phyloP scores from a whole-genome alignment of 2,113 vertebrate species.

The Callopanchax toddi region DNA sequence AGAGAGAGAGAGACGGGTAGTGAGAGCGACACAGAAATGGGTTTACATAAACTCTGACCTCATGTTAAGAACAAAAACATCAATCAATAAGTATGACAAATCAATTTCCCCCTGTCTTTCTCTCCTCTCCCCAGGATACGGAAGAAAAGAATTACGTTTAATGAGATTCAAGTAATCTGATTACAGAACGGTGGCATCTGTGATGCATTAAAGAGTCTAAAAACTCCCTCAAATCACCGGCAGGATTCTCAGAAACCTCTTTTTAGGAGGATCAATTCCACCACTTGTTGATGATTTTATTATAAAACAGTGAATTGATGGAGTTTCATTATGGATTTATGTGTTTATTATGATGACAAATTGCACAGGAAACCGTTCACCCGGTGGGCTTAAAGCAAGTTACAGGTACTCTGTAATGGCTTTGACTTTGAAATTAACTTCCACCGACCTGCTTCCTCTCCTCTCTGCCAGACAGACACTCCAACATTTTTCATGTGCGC shows the following conservation, averaged over 20 bases:
- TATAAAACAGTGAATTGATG: not conserved
- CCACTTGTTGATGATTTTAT: conserved; percentile 2
- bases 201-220: conserved; percentile 34
- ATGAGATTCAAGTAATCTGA: conserved; percentile 68
- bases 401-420: conserved; percentile 53
- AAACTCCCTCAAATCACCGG: conserved; percentile 5
- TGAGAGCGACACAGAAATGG: conserved; percentile 33
- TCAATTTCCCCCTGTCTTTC: conserved; percentile 56
- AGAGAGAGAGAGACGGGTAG: not conserved
- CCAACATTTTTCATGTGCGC: not conserved
- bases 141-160: conserved; percentile 57
- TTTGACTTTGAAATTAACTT: conserved; percentile 71
- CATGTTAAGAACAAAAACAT: conserved; percentile 72
- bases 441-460: conserved; percentile 22
- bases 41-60: conserved; percentile 71
- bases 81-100: conserved; percentile 69
- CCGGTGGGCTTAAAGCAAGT: conserved; percentile 43
- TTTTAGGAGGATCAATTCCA: not conserved
- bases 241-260: conserved; percentile 11
- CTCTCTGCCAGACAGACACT: conserved; percentile 9
- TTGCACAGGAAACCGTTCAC: conserved; percentile 25
- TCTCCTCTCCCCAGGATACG: conserved; percentile 43
- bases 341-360: conserved; percentile 13
- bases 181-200: conserved; percentile 60
- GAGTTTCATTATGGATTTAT: not conserved